Evolutionary conservation across 2,888 invertebrate genomes (phyloP).

Genomic region (Limnephilus marmoratus): DNA sequence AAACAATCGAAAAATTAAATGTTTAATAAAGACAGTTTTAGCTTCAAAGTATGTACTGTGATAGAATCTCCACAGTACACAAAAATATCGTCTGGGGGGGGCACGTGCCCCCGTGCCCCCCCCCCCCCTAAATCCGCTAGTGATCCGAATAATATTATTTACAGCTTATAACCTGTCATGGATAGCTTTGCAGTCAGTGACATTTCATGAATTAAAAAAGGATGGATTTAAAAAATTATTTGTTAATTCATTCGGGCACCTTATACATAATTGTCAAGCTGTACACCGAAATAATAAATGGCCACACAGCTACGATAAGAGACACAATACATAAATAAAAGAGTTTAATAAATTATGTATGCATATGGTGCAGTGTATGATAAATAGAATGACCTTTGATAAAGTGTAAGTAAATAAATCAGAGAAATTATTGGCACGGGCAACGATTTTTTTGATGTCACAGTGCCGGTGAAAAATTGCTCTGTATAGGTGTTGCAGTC

Average conservation of each 20-base stretch:
- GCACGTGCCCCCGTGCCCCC: too few species aligned
- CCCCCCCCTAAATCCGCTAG: too few species aligned
- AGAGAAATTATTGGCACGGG: not conserved
- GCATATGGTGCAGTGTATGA: not conserved
- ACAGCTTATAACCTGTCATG: not conserved
- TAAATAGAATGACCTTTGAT: not conserved
- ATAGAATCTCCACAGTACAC: too few species aligned
- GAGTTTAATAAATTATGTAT: not conserved
- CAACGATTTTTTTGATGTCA: not conserved
- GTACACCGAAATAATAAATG: not conserved
- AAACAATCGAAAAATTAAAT: too few species aligned
- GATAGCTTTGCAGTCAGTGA: not conserved
- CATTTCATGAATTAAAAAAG: not conserved
- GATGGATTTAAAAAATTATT: not conserved
- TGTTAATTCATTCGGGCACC: not conserved
- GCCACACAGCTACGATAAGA: not conserved
- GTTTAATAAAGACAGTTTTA: too few species aligned
- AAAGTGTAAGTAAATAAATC: not conserved
- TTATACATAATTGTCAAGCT: not conserved
- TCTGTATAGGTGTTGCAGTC: not conserved
- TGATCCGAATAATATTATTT: not conserved
- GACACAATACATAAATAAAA: not conserved
- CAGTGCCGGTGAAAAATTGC: not conserved
- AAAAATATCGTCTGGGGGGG: too few species aligned
- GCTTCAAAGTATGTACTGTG: too few species aligned